phyloP scores from a whole-genome alignment of 2,888 invertebrate species.

The Epinotia bilunana region DNA sequence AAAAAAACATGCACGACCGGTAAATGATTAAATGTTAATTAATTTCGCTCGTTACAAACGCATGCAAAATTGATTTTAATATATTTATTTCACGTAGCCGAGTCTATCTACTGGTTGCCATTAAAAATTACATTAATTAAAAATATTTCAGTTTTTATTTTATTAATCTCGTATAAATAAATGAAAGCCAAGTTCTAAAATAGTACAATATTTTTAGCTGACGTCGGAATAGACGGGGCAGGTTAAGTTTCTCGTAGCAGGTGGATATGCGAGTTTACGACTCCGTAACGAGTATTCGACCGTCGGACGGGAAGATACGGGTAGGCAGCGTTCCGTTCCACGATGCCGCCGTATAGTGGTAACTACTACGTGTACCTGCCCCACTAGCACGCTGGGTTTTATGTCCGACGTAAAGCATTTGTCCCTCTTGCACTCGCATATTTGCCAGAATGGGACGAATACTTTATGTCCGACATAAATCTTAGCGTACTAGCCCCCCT shows the following conservation, averaged over 20 bases:
- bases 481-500: no score
- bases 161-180: not conserved
- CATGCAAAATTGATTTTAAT: no score
- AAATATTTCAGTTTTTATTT: not conserved
- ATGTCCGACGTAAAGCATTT: no score
- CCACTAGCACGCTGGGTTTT: no score
- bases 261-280: constrained; percentile 2
- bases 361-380: not conserved
- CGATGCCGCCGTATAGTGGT: not conserved
- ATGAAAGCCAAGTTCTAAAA: not conserved
- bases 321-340: not conserved
- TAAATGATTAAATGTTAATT: no score
- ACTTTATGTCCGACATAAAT: no score
- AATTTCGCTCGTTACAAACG: no score
- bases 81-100: no score
- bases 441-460: no score
- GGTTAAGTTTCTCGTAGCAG: not conserved
- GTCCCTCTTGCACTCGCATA: no score
- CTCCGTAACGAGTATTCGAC: not conserved
- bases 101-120: not conserved
- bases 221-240: not conserved
- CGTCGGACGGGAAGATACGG: not conserved
- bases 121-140: not conserved
- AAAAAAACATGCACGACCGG: no score
- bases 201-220: not conserved